Percentiles rank a stretch among this genome's conserved stretches.
Conservation (phyloP, 2,113 vertebrate genomes). For the Chloroceryle aenea region DNA sequence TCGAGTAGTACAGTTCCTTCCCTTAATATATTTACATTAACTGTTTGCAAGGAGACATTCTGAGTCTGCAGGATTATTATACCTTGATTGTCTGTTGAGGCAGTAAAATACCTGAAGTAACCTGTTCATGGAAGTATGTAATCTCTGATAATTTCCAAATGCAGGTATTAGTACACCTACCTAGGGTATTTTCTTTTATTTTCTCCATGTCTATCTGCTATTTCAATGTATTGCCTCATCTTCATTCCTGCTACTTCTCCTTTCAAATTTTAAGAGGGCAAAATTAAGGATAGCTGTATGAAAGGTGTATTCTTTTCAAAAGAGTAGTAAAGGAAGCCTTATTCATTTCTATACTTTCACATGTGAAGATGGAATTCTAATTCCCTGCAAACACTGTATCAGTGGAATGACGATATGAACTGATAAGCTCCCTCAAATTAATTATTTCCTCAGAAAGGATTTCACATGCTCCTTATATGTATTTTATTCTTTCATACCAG, state of each 20-base stretch:
- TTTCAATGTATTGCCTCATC: not conserved
- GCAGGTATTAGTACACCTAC: not conserved
- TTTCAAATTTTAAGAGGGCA: not conserved
- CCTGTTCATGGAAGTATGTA: not conserved
- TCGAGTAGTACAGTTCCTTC: not conserved
- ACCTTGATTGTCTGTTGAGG: not conserved
- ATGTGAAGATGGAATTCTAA: not conserved
- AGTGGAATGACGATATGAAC: not conserved
- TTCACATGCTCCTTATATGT: not conserved
- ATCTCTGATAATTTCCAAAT: not conserved
- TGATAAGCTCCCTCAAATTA: not conserved
- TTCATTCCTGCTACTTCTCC: not conserved
- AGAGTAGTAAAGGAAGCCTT: not conserved
- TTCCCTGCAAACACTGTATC: not conserved
- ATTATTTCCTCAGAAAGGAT: not conserved
- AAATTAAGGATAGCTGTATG: not conserved
- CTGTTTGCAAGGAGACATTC: not conserved
- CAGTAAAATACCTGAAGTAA: not conserved
- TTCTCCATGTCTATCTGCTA: not conserved
- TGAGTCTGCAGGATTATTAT: not conserved
- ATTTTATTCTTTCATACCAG: not conserved
- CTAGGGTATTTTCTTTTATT: not conserved
- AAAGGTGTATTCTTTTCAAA: not conserved
- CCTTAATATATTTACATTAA: not conserved
- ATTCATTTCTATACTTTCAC: not conserved